Percentiles rank a stretch among this genome's conserved stretches.
Conservation (phyloP, 1,140 invertebrate species). For the Cyclina sinensis region DNA sequence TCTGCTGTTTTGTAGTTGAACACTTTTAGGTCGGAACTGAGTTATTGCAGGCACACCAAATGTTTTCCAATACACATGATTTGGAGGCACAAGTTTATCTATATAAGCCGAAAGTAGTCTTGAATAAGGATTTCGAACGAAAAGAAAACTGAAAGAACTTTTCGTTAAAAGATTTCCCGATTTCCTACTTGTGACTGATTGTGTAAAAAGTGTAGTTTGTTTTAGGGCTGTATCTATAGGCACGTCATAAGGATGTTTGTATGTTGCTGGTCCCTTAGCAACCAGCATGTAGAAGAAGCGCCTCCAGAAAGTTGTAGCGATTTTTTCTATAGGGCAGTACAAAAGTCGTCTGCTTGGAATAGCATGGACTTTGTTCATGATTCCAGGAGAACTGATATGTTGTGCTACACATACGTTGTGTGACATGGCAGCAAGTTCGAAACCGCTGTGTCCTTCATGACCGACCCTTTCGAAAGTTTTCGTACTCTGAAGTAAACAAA, state of each 20-base stretch:
- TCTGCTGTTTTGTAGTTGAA: too few species aligned
- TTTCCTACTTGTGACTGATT: neutral
- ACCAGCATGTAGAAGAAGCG: conserved; percentile 45
- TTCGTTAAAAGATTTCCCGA: neutral
- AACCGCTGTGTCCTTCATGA: conserved; percentile 33
- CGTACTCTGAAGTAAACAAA: neutral
- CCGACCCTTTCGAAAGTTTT: neutral
- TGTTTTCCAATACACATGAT: conserved; percentile 56
- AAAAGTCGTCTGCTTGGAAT: neutral
- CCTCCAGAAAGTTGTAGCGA: conserved; percentile 54
- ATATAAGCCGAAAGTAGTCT: conserved; percentile 51
- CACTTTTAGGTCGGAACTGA: neutral
- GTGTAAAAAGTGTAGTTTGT: neutral
- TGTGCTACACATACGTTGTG: neutral
- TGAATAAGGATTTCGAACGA: conserved; percentile 59
- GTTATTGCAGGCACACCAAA: conserved; percentile 9
- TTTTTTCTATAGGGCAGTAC: conserved; percentile 53
- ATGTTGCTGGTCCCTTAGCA: neutral
- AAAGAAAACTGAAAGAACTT: conserved; percentile 59
- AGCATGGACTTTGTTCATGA: conserved; percentile 15
- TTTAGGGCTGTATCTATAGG: conserved; percentile 26
- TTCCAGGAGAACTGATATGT: neutral
- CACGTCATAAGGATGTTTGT: conserved; percentile 27
- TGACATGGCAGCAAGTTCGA: neutral
- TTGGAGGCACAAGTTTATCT: conserved; percentile 54